Evolutionary conservation across 2,113 vertebrate genomes (phyloP).

Genomic region (Halichoerus grypus): DNA sequence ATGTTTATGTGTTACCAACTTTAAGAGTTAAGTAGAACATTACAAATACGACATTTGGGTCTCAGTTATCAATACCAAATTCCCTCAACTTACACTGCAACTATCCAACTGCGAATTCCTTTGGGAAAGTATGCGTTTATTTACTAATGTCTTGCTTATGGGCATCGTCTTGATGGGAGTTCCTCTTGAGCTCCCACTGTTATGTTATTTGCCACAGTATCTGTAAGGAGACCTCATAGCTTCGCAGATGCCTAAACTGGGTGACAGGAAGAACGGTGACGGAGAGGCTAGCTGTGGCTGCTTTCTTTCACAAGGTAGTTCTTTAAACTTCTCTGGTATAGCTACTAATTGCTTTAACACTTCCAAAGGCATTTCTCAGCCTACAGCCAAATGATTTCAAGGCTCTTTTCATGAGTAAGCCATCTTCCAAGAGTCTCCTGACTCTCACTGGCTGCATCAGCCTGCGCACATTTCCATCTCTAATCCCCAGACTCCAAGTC

Average conservation of each 20-base stretch:
- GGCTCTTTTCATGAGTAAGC: background rate
- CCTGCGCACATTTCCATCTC: background rate
- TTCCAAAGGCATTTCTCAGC: background rate
- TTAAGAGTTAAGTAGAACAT: background rate
- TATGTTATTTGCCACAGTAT: background rate
- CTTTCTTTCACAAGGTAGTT: background rate
- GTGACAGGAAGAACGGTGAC: background rate
- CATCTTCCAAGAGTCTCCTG: background rate
- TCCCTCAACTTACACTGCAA: background rate
- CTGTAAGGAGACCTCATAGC: background rate
- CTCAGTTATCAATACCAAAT: background rate
- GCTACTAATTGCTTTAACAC: background rate
- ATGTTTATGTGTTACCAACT: background rate
- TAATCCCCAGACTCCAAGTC: background rate
- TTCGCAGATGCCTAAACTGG: background rate
- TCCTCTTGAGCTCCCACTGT: background rate
- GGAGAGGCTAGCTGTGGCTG: background rate
- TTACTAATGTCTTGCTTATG: background rate
- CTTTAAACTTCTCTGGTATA: background rate
- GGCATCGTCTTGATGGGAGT: accelerated
- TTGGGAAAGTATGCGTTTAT: background rate
- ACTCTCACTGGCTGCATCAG: background rate
- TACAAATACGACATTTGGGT: background rate
- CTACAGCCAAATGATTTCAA: background rate
- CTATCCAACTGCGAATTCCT: background rate